These are phyloP conservation scores for Pammene aurita DNA, from an alignment of 2,888 invertebrate species.

Conservation along the genomic window DNA sequence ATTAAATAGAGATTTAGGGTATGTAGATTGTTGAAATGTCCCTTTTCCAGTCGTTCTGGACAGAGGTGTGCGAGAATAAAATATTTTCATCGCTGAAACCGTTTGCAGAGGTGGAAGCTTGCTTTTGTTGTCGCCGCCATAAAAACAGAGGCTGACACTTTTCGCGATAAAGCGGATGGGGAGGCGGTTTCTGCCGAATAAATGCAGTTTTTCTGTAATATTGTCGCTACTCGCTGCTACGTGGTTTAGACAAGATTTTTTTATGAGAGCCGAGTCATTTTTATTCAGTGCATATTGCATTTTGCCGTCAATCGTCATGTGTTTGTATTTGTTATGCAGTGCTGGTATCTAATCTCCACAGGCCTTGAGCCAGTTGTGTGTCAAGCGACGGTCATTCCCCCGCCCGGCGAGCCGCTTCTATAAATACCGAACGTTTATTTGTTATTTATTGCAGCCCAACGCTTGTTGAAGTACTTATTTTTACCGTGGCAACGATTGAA, in stretches of 20 bases:
- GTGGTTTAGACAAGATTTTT: constrained; percentile 46
- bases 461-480: constrained; percentile 56
- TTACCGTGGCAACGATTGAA: constrained; percentile 62
- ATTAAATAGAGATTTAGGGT: constrained; percentile 20
- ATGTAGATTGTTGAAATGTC: constrained; percentile 26
- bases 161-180: constrained; percentile 70
- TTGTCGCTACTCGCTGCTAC: constrained; percentile 60
- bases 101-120: constrained; percentile 71
- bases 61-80: constrained; percentile 53
- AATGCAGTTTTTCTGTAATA: constrained; percentile 69
- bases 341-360: constrained; percentile 78
- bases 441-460: constrained; percentile 70
- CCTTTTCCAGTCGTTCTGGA: constrained; percentile 26
- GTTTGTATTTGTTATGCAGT: constrained; percentile 66
- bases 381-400: constrained; percentile 80
- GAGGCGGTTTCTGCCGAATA: constrained; percentile 57
- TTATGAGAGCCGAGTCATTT: constrained; percentile 28
- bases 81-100: constrained; percentile 69
- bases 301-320: constrained; percentile 65
- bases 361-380: constrained; percentile 82
- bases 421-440: constrained; percentile 76
- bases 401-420: constrained; percentile 67
- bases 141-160: constrained; percentile 74
- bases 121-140: constrained; percentile 70
- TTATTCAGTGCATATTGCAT: constrained; percentile 50